Evolutionary conservation across 1,140 invertebrate species (phyloP), one percentile per base, ranked within the genome.

Genomic region (Plutomurus gul): DNA sequence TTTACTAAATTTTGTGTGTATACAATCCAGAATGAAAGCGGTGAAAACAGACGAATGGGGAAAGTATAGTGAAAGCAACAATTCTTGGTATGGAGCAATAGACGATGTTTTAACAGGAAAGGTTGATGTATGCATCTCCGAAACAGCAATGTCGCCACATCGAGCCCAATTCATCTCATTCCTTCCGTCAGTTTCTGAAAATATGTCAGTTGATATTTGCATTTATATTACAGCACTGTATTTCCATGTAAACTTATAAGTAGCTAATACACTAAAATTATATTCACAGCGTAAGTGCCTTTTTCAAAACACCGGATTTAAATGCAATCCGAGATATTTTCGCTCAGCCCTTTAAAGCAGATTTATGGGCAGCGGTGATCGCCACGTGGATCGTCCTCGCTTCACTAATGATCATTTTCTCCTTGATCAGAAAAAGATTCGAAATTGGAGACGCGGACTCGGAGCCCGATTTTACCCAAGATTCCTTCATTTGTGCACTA

Each of bases 301-400:
- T 81, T 47, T 83, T 83, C 36, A 16, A n/a, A 8, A 70, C 60
- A 33, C 77, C 79, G 6, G 56, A 74, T 20, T 11, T 39, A 20
- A 77, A 77, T 71, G 30, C 79, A 37, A 78, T 83, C 56, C 60
- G 82, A n/a, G 82, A 83, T 56, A 83, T 83, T 36, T 83, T 83
- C 70, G 30, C 65, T 0, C 70, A 74, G 16, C 81, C 78, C 1
- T 80, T 82, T 37, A 6, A 77, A 51, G 4, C 20, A 5, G 75
- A 77, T 49, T 71, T 83, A 22, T 83, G 82, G 82, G 77, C 77
- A 10, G 82, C 77, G 1, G 77, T 80, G n/a, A 18, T 83, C 1
- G 11, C 70, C 4, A 81, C 82, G 13, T 83, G 80, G 79, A 39
- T 79, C 49, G 72, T 76, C 10, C 40, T 75, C 1, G 72, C 46